Evolutionary conservation across 2,888 invertebrate genomes (phyloP), one percentile per base, ranked within the genome.

Genomic region (Pseudanteris insignis): DNA sequence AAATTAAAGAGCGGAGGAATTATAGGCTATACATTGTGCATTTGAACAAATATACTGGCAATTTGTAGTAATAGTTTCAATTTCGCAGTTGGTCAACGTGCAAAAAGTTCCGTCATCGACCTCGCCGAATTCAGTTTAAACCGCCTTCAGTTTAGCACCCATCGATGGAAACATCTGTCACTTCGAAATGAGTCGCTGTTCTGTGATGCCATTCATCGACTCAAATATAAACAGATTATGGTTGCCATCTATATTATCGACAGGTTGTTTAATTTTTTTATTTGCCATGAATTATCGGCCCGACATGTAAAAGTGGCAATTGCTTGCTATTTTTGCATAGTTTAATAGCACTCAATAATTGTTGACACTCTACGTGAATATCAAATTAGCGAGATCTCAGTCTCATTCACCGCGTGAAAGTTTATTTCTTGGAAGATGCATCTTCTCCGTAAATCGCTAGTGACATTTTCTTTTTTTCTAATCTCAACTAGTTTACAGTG

Each of bases 141-240:
- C n/a, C n/a, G 21, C 21, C 7, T 7, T n/a, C 8, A 26, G 8
- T n/a, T n/a, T 2, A 26, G 7, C 26, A 26, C 37, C 14, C 13
- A 40, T 8, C 7, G 28, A 28, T 8, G 28, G 15, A 40, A 28
- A 15, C 9, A 15, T 14, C 15, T 2, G 21, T 11, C 18, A 7
- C 10, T 34, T 2, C 28, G 18, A 24, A 40, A 50, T 50, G 26
- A 11, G 15, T 28, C 30, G 12, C 9, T 29, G 15, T 2, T 11
- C 38, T 24, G 25, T 34, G 34, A 38, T 33, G 33, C 28, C 28
- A 34, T 41, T 34, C n/a, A n/a, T 41, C 24, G 13, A 34, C 9
- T 2, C 32, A 46, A 32, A 44, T 38, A 44, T 44, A 46, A 37
- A 54, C 32, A 54, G 36, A 38, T 29, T 46, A 30, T 38, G 38